Conservation (phyloP, 2,797 vertebrate genomes). For the Linurgus olivaceus region DNA sequence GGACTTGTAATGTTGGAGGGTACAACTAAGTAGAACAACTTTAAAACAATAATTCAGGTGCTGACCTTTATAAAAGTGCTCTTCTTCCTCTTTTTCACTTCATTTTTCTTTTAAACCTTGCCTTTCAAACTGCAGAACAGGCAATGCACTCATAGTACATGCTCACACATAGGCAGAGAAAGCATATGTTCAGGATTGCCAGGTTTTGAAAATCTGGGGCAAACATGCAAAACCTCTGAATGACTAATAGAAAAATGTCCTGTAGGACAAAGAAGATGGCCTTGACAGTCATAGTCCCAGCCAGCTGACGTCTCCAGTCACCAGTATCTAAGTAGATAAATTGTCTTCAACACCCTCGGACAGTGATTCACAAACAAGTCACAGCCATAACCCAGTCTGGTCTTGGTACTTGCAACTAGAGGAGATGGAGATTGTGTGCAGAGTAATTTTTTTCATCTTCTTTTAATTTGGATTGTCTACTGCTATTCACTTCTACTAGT, state of each 20-base stretch:
- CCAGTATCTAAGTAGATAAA: not conserved
- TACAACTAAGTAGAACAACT: not conserved
- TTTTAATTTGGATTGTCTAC: not conserved
- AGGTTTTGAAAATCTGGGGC: not conserved
- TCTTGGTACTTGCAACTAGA: not conserved
- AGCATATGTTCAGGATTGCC: not conserved
- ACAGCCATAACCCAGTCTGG: not conserved
- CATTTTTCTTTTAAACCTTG: not conserved
- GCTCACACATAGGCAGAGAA: not conserved
- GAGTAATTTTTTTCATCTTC: not conserved
- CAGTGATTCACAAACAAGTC: not conserved
- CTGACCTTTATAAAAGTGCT: not conserved
- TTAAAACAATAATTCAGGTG: not conserved
- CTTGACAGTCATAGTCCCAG: not conserved
- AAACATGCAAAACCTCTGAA: not conserved
- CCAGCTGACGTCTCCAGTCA: not conserved
- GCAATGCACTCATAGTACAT: rapidly evolving
- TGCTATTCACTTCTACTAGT: not conserved
- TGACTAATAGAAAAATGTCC: not conserved
- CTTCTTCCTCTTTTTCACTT: not conserved
- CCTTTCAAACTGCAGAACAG: not conserved
- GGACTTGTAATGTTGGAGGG: not conserved
- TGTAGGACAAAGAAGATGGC: not conserved
- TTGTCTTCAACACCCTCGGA: not conserved
- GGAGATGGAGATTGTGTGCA: not conserved